Evolutionary conservation across 2,888 invertebrate species (phyloP).

Genomic region (Tipula vernalis): DNA sequence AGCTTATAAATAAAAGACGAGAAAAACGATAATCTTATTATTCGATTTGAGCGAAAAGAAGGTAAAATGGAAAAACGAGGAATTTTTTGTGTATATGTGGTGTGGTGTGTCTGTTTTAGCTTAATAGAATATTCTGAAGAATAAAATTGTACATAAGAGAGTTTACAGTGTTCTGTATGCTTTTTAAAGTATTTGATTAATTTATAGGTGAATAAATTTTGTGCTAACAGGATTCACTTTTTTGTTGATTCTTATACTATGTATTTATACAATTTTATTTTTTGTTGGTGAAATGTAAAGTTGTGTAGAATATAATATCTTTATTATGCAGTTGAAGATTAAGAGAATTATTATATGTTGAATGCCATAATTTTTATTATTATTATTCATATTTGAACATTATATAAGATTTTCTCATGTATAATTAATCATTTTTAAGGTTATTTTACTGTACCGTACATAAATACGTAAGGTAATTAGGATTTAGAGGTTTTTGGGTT

Average conservation of each 20-base stretch:
- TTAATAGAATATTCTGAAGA: not conserved
- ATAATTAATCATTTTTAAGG: not conserved
- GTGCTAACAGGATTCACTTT: not conserved
- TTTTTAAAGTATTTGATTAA: not conserved
- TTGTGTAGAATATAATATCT: not conserved
- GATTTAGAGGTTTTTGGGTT: not conserved
- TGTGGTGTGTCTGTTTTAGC: not conserved
- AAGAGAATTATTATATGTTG: not conserved
- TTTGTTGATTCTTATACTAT: not conserved
- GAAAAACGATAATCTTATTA: conserved; percentile 4
- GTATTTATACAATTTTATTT: not conserved
- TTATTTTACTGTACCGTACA: not conserved
- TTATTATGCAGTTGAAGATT: not conserved
- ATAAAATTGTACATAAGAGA: not conserved
- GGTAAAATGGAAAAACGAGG: not conserved
- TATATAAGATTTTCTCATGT: not conserved
- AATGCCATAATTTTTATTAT: not conserved
- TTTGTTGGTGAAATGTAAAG: not conserved
- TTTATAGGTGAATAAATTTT: not conserved
- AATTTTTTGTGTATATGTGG: not conserved
- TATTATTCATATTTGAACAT: not conserved
- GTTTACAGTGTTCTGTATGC: not conserved
- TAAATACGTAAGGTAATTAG: not conserved
- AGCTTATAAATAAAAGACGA: not conserved
- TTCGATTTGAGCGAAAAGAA: not conserved